Evolutionary conservation across 2,113 vertebrate genomes (phyloP), one percentile per base, ranked within the genome.

Genomic region (Corynorhinus townsendii): DNA sequence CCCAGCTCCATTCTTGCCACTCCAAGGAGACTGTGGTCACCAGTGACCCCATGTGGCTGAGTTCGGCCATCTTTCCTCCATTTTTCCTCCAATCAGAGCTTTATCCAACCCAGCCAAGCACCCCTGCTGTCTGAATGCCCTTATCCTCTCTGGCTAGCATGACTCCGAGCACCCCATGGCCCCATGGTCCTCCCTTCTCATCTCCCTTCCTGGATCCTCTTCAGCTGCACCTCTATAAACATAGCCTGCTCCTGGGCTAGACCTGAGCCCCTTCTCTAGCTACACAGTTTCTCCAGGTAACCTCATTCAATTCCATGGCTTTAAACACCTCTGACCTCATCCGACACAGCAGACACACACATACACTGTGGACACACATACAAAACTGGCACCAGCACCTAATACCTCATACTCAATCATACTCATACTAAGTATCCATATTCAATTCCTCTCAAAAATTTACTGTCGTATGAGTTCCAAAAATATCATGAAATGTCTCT

Each of bases 341-440:
- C 6, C 1, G 0, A 24, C 4, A 1, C 52, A 3, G 11, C 19
- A 30, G 9, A 28, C 14, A 30, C 11, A 11, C 26, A 62, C 56
- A 62, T 11, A 26, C 0, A 24, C 86, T 66, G 30, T 66, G 64
- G 28, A 19, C 72, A 15, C 30, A 45, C 40, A 28, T 4, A 15
- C 43, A 54, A 62, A 62, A 62, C 33, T 5, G 8, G 35, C 49
- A 22, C 9, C 15, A 69, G 84, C 12, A 11, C 30, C 69, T 43
- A 16, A 28, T 62, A 62, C 24, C 11, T 68, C 75, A 71, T 11
- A 28, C 47, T 33, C 24, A 3, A 40, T 8, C 59, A 62, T 62
- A 62, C 59, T 62, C 24, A 28, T 62, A 62, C 56, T 62, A 62
- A 59, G 24, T 59, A 26, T 62, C 52, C 75, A 76, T 9, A 28